These are phyloP conservation scores for Sylvilagus bachmani DNA, from an alignment of 2,113 vertebrate species.

Conservation along the genomic window DNA sequence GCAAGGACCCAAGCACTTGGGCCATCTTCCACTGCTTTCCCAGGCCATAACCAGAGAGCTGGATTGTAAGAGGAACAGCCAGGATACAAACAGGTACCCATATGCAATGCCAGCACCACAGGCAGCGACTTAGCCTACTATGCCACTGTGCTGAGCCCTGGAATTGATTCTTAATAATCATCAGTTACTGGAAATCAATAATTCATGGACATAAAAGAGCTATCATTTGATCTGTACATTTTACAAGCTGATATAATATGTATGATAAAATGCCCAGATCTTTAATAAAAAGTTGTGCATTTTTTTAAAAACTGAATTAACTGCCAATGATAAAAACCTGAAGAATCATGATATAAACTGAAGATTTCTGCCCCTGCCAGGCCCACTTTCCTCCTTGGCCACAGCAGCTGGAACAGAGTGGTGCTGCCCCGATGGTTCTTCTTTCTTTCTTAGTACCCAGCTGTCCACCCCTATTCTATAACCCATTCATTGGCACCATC, in stretches of 20 bases:
- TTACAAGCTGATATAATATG: neutral
- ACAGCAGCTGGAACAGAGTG: neutral
- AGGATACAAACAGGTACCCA: too few relatives aligned
- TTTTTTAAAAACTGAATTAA: conserved; percentile 39
- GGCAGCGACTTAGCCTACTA: too few relatives aligned
- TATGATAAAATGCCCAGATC: neutral
- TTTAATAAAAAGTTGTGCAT: neutral
- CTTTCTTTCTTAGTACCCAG: neutral
- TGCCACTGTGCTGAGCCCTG: neutral
- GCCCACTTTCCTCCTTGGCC: neutral
- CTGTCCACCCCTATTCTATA: neutral
- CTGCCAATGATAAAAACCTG: conserved; percentile 17
- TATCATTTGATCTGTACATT: neutral
- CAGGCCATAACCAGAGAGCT: too few relatives aligned
- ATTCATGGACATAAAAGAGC: neutral
- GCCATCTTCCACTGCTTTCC: too few relatives aligned
- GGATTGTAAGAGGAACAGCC: too few relatives aligned
- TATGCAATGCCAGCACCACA: too few relatives aligned
- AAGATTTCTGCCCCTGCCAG: neutral
- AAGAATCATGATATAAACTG: neutral
- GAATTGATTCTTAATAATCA: neutral
- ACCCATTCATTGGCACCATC: neutral
- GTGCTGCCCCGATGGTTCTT: neutral
- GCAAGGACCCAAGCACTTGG: too few relatives aligned
- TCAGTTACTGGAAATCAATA: neutral